A percentile compares a stretch with the other conserved stretches of the same genome.
phyloP scores from a whole-genome alignment of 2,113 vertebrate genomes.

The Gallinago undulata region DNA sequence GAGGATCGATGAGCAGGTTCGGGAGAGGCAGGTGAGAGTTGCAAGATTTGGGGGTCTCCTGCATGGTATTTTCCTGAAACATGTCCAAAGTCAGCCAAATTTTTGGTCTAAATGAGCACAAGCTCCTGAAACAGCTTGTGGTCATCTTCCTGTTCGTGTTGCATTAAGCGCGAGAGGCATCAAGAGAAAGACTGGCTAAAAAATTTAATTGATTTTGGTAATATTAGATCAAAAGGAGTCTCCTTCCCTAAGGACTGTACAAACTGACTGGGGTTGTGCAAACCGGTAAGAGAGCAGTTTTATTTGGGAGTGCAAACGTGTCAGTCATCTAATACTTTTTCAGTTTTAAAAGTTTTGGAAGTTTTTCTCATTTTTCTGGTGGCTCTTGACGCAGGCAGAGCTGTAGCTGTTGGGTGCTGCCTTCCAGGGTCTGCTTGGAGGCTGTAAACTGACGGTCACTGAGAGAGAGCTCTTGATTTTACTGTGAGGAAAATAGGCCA shows the following conservation, averaged over 20 bases:
- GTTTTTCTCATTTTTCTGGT: neutral
- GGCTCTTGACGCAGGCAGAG: neutral
- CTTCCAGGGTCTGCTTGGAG: neutral
- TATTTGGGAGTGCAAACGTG: neutral
- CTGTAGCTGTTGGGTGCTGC: too few relatives aligned
- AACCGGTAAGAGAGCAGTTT: neutral
- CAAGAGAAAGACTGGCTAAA: neutral
- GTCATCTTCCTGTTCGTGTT: neutral
- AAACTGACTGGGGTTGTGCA: neutral
- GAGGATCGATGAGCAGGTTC: slow-evolving; percentile 91
- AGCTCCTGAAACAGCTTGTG: rapidly evolving
- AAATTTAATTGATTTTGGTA: neutral
- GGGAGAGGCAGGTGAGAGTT: slow-evolving; percentile 87
- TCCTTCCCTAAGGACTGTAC: neutral
- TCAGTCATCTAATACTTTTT: rapidly evolving
- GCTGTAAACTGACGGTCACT: rapidly evolving
- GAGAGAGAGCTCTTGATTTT: neutral
- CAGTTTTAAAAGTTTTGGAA: neutral
- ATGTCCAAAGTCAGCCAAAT: neutral
- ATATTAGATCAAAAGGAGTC: neutral
- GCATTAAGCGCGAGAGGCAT: neutral
- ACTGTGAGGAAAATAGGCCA: rapidly evolving
- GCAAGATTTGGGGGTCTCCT: neutral
- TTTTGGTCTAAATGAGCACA: neutral
- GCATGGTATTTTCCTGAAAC: neutral